These are phyloP conservation scores for Poecilia picta DNA, from an alignment of 2,797 vertebrate species.

Conservation along the genomic window DNA sequence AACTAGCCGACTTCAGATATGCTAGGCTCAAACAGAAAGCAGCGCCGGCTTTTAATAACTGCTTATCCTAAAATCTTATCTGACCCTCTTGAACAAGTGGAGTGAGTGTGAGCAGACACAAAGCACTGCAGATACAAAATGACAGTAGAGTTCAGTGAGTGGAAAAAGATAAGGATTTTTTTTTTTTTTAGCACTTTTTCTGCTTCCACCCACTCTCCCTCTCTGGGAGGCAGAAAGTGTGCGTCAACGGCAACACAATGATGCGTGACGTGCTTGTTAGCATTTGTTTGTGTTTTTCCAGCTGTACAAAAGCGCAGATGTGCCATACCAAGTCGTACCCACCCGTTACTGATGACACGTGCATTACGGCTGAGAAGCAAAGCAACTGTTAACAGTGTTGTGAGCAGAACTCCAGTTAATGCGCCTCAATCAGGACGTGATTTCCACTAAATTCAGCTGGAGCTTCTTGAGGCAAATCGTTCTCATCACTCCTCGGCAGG, in stretches of 20 bases:
- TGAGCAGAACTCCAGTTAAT: background rate
- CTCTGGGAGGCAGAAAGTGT: too few species aligned
- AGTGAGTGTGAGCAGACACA: background rate
- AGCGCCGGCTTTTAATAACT: slow-evolving; percentile 28
- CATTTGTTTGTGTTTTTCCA: slow-evolving; percentile 8
- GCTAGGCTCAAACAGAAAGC: background rate
- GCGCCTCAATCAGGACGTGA: background rate
- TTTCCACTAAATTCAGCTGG: background rate
- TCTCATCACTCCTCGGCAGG: background rate
- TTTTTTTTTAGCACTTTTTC: slow-evolving; percentile 13
- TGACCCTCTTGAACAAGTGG: slow-evolving; percentile 2
- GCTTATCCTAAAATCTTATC: slow-evolving; percentile 29
- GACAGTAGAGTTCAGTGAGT: slow-evolving; percentile 13
- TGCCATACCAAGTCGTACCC: slow-evolving; percentile 27
- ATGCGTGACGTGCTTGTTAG: background rate
- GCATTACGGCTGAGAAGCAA: background rate
- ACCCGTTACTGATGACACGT: slow-evolving; percentile 14
- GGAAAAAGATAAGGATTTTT: slow-evolving; percentile 7
- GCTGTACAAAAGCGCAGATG: slow-evolving; percentile 31
- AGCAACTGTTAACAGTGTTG: background rate
- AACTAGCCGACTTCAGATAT: slow-evolving; percentile 16
- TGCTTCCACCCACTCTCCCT: slow-evolving; percentile 3
- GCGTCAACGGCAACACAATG: background rate
- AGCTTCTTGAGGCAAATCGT: background rate
- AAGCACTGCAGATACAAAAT: background rate